Evolutionary conservation across 2,888 invertebrate species (phyloP), one percentile per base, ranked within the genome.

Genomic region (Cantharis flavilabris): DNA sequence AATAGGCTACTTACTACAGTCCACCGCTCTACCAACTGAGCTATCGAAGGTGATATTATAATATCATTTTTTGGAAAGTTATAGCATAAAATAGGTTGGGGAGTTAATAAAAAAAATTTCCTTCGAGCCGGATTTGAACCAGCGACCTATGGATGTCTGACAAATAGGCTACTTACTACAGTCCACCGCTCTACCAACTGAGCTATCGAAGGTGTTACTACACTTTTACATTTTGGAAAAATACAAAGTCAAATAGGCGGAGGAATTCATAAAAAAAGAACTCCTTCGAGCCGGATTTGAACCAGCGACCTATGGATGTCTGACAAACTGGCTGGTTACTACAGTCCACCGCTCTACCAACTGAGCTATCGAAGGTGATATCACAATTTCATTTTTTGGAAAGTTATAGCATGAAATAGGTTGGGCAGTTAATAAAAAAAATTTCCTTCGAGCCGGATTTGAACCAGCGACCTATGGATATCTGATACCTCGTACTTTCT

Each of bases 91-190:
- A n/a, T n/a, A n/a, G n/a, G n/a, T n/a, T n/a, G 16, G 16, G 16
- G 1, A 16, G 20, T 64, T 70, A 76, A 2, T 26, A 26, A 26
- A 62, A 77, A 79, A 81, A 80, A 81, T 83, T 67, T 91, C 91
- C 91, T 91, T 91, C 91, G 91, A 91, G 90, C 91, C 91, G 91
- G 91, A 91, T 91, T 91, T 91, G 91, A 91, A 91, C 91, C 91
- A 91, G 91, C 90, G 91, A 91, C 91, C 91, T 91, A 91, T 91
- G 91, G 91, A 91, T 91, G 63, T 80, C 90, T 10, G 67, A 49
- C 30, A 11, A 28, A 28, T 3, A 11, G 11, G 11, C 9, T 9
- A 28, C 0, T 30, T 30, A 11, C 86, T 86, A 86, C 86, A 87
- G 86, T 86, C 86, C 86, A 86, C 86, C 86, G 86, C 86, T 87